Evolutionary conservation across 23 tunicate genomes (phyloP), one percentile per base, ranked within the genome.

Genomic region (Clavelina lepadiformis): DNA sequence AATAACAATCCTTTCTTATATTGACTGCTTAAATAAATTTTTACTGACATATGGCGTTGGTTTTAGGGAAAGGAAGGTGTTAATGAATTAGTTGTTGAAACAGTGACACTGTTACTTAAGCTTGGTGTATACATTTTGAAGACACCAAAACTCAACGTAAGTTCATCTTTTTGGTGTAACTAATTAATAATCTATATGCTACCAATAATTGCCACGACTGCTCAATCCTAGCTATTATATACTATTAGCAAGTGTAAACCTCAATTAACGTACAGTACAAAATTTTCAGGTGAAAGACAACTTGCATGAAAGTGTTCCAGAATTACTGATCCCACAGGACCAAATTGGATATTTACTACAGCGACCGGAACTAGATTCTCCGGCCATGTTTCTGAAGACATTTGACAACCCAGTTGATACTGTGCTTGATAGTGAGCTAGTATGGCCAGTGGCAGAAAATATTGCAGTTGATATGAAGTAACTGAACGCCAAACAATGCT

Each of bases 401-500:
- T 89, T 82, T 66, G 83, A 89, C 51, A 79, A 56, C 34, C 97
- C 97, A 21, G 71, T 89, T 19, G 89, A 89, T 34, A 75, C 78
- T 5, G 75, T 71, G 3, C 75, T 89, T 3, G 79, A 81, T 33
- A 63, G 69, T 32, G 97, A 89, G 70, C 65, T 89, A 0, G 80
- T 89, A 22, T 89, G 97, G 97, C 97, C 97, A 20, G 21, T 89
- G n/a, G 67, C 56, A 23, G 80, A 81, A 68, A 74, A 86, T 24
- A 75, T 89, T 36, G 96, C 86, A 1, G 35, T 73, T 69, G 54
- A 73, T 47, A 25, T 78, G 2, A 78, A 68, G 46, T 78, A 23
- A 76, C 1, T 5, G n/a, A n/a, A n/a, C n/a, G n/a, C n/a, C n/a
- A n/a, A n/a, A n/a, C n/a, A n/a, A n/a, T n/a, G n/a, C n/a, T n/a